Evolutionary conservation across 2,797 vertebrate species (phyloP), one percentile per base, ranked within the genome.

Genomic region (Galago senegalensis): DNA sequence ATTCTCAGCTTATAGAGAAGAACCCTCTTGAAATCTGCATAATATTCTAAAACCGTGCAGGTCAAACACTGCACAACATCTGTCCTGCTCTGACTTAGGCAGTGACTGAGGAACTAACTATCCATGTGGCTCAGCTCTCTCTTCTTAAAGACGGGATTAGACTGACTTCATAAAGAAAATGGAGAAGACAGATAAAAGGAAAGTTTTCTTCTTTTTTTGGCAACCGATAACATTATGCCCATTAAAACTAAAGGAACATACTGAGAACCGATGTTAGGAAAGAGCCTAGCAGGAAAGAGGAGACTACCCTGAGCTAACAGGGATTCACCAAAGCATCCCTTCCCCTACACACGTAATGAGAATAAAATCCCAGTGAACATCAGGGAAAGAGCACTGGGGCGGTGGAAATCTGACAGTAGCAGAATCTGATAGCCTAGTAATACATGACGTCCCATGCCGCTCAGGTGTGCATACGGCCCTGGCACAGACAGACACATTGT

Each of bases 201-300:
- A 87, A 53, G 5, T 70, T 77, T 94, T 79, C 79, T 89, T 69
- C 61, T 93, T 56, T 75, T 21, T 87, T 67, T 84, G n/a, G 20
- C 37, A 95, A 79, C 13, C 49, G 34, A 7, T 37, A 72, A 49
- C 69, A 56, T 65, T 76, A 70, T 13, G n/a, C 29, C n/a, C 61
- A 87, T 29, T 75, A 91, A 87, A 95, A 93, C 20, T 77, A 43
- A 92, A 90, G 56, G 70, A 86, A 87, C 21, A 53, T 21, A 86
- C 70, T 67, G 77, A 87, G 92, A 76, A 70, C 76, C 23, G 37
- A 83, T 40, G 18, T 37, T 53, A 91, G 5, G 18, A 69, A 20
- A 76, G 13, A 67, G 29, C 58, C 46, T 60, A 84, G 84, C 10
- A 58, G 7, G 20, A 10, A 31, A 29, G 8, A 93, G 43, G 7